Evolutionary conservation across 2,888 invertebrate species (phyloP).

Genomic region (Choreutis nemorana): DNA sequence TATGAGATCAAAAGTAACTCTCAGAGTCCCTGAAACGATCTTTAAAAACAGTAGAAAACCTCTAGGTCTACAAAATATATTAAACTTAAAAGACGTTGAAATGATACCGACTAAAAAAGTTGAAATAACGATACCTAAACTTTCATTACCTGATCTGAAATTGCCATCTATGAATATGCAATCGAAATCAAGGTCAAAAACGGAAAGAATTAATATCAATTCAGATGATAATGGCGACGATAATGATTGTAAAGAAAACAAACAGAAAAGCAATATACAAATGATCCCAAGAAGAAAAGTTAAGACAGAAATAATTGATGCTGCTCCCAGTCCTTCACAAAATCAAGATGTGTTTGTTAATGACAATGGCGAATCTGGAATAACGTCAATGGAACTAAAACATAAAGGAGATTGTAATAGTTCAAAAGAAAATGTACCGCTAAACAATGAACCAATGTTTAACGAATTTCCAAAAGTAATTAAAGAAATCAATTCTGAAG

Average conservation of each 20-base stretch:
- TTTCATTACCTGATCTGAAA: background rate
- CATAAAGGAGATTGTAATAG: background rate
- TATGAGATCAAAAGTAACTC: too few species aligned
- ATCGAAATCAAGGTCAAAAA: too few species aligned
- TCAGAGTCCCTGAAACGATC: too few species aligned
- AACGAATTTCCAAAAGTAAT: background rate
- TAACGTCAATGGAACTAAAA: too few species aligned
- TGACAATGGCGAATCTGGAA: too few species aligned
- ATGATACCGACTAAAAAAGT: slow-evolving; percentile 14
- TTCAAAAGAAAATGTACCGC: background rate
- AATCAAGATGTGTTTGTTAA: too few species aligned
- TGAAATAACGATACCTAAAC: slow-evolving; percentile 2
- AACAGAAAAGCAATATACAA: too few species aligned
- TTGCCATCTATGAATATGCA: too few species aligned
- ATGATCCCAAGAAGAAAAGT: too few species aligned
- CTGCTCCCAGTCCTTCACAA: slow-evolving; percentile 13
- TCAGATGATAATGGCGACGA: background rate
- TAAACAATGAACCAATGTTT: background rate
- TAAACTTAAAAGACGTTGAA: slow-evolving; percentile 33
- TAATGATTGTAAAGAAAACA: background rate
- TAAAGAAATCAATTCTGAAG: background rate
- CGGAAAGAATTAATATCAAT: background rate
- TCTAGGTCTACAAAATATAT: slow-evolving; percentile 19
- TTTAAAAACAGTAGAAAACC: slow-evolving; percentile 12
- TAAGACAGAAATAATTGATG: slow-evolving; percentile 16